phyloP scores from a whole-genome alignment of 2,797 vertebrate species.

The Spinus olivaceus region DNA sequence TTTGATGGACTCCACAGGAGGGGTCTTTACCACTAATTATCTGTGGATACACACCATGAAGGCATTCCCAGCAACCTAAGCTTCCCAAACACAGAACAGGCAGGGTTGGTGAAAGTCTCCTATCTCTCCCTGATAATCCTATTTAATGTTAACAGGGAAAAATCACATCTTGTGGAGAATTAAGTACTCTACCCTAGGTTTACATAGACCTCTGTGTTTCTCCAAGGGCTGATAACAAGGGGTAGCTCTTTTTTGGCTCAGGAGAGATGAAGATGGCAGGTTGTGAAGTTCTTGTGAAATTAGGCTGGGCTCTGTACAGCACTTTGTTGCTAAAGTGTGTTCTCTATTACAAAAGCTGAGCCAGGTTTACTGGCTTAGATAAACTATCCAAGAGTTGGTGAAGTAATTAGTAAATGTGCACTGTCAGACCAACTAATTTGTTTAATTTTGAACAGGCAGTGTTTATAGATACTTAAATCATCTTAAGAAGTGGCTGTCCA shows the following conservation, averaged over 20 bases:
- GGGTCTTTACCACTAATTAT: not conserved
- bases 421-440: slow-evolving; percentile 10
- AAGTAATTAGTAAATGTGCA: slow-evolving; percentile 21
- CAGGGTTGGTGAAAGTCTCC: not conserved
- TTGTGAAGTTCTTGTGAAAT: not conserved
- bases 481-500: slow-evolving; percentile 6
- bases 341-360: not conserved
- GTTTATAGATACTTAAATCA: slow-evolving; percentile 33
- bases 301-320: not conserved
- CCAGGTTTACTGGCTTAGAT: slow-evolving; percentile 9
- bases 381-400: not conserved
- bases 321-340: not conserved
- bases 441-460: slow-evolving; percentile 15
- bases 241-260: not conserved
- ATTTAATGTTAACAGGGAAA: not conserved
- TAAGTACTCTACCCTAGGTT: not conserved
- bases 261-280: not conserved
- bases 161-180: not conserved
- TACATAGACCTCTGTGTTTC: not conserved
- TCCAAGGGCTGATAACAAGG: not conserved
- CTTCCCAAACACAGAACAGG: not conserved
- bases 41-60: not conserved
- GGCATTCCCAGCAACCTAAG: not conserved
- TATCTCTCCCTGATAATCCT: not conserved
- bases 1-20: not conserved